These are phyloP conservation scores for Dicrostonyx torquatus DNA, from an alignment of 2,797 vertebrate species.

Conservation along the genomic window DNA sequence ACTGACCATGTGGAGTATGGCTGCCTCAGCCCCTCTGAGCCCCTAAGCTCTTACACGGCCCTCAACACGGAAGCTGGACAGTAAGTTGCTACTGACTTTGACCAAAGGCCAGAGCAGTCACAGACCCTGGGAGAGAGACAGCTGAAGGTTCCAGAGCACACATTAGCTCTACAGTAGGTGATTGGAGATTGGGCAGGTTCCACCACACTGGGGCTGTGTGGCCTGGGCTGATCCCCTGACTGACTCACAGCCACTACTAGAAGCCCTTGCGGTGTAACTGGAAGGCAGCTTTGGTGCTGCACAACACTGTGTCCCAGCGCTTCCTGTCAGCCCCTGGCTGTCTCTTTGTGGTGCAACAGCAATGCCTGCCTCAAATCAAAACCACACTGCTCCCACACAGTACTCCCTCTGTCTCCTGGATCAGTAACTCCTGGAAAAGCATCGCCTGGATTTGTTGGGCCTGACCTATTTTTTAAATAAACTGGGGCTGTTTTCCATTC, in stretches of 20 bases:
- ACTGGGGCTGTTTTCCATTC: constrained; percentile 76
- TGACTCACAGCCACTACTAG: not conserved
- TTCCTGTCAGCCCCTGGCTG: not conserved
- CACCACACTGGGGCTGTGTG: not conserved
- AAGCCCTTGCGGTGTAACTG: rapidly evolving
- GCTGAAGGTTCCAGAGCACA: not conserved
- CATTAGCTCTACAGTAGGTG: not conserved
- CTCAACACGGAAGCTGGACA: not conserved
- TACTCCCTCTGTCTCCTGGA: constrained; percentile 41
- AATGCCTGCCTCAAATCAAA: not conserved
- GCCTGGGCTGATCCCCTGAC: not conserved
- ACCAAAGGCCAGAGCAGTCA: not conserved
- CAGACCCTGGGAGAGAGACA: not conserved
- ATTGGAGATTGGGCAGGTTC: not conserved
- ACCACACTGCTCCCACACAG: not conserved
- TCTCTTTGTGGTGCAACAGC: not conserved
- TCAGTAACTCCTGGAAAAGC: constrained; percentile 42
- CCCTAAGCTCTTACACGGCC: not conserved
- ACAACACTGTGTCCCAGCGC: rapidly evolving
- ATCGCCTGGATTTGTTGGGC: constrained; percentile 59
- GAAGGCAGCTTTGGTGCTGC: not conserved
- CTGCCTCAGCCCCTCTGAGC: not conserved
- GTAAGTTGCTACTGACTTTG: not conserved
- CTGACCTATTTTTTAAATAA: constrained; percentile 79
- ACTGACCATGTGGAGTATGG: not conserved